Evolutionary conservation across 23 tunicate species (phyloP).

Genomic region (Botrylloides violaceus): DNA sequence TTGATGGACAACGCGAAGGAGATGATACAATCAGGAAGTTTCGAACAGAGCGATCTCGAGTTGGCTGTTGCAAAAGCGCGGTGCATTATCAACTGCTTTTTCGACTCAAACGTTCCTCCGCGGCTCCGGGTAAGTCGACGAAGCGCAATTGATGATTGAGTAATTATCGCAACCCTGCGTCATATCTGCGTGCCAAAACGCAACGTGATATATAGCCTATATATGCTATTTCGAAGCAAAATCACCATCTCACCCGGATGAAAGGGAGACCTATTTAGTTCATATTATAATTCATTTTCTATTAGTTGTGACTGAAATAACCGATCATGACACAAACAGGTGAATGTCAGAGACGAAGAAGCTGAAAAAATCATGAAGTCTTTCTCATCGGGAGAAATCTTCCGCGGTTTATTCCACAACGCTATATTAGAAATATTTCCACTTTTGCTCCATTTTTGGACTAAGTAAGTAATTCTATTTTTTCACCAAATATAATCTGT

Average conservation of each 20-base stretch:
- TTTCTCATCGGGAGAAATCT: slow-evolving; percentile 4
- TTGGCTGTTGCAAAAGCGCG: slow-evolving; percentile 29
- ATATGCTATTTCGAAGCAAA: too few species aligned
- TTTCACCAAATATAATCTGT: background rate
- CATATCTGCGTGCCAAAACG: too few species aligned
- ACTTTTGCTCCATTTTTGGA: slow-evolving; percentile 48
- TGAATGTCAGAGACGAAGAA: slow-evolving; percentile 23
- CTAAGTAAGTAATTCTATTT: slow-evolving; percentile 26
- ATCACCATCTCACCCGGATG: too few species aligned
- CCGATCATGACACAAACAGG: too few species aligned
- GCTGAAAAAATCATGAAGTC: slow-evolving; percentile 13
- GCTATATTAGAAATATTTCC: slow-evolving; percentile 48
- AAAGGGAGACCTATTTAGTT: too few species aligned
- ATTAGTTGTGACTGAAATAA: too few species aligned
- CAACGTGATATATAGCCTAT: too few species aligned
- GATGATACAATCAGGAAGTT: slow-evolving; percentile 32
- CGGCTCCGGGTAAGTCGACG: slow-evolving; percentile 49
- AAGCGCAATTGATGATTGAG: too few species aligned
- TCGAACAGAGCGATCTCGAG: slow-evolving; percentile 26
- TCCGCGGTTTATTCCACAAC: slow-evolving; percentile 46
- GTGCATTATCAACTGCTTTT: slow-evolving; percentile 50
- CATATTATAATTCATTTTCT: too few species aligned
- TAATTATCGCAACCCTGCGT: too few species aligned
- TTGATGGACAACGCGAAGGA: slow-evolving; percentile 27
- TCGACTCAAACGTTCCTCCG: slow-evolving; percentile 67